These are phyloP conservation scores for Solenopsis fugax DNA, from an alignment of 1,140 invertebrate species.

Conservation along the genomic window DNA sequence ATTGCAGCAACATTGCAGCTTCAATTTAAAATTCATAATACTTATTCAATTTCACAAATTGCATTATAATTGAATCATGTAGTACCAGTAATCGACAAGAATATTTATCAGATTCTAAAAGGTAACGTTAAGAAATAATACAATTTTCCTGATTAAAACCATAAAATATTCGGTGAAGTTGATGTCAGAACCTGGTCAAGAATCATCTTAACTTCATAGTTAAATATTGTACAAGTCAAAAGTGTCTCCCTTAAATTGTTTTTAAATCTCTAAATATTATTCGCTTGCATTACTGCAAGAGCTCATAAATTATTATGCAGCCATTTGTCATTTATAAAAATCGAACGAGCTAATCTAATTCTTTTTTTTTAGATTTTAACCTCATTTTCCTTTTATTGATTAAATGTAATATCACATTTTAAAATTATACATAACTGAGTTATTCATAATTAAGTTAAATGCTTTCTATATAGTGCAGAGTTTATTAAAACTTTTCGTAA, in stretches of 20 bases:
- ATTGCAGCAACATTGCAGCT: no score
- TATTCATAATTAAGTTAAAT: not conserved
- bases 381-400: not conserved
- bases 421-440: not conserved
- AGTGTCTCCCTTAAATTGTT: no score
- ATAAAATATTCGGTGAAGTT: not conserved
- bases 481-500: not conserved
- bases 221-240: no score
- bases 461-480: not conserved
- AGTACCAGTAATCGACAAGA: not conserved
- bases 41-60: not conserved
- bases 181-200: not conserved
- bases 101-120: not conserved
- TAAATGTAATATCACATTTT: not conserved
- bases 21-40: no score
- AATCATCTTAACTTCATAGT: no score
- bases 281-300: no score
- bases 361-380: not conserved
- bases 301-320: not conserved
- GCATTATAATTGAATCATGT: no score
- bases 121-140: not conserved
- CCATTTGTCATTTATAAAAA: not conserved
- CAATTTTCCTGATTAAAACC: not conserved
- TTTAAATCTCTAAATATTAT: no score
- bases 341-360: not conserved